Evolutionary conservation across 2,113 vertebrate genomes (phyloP).

Genomic region (Thunnus thynnus): DNA sequence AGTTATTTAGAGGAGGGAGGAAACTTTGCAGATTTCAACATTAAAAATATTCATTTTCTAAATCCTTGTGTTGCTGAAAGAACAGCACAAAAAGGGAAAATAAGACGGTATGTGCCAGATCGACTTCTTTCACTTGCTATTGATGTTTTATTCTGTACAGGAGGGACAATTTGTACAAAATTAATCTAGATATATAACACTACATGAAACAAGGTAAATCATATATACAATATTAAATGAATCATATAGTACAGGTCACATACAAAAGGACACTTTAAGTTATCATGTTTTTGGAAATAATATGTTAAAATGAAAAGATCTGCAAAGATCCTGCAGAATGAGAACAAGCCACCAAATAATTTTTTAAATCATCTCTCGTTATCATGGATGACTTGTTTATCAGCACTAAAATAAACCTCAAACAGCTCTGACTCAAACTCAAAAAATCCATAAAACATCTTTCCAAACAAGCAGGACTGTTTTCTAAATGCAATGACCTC

Average conservation of each 20-base stretch:
- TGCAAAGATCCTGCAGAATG: slow-evolving; percentile 82
- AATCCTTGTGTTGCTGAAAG: slow-evolving; percentile 58
- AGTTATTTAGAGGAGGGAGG: slow-evolving; percentile 71
- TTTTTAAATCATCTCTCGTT: slow-evolving; percentile 66
- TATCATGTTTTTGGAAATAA: slow-evolving; percentile 87
- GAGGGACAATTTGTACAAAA: slow-evolving; percentile 99
- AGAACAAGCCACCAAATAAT: slow-evolving; percentile 89
- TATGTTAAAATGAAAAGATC: slow-evolving; percentile 82
- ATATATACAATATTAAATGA: slow-evolving; percentile 99
- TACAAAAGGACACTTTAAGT: slow-evolving; percentile 97
- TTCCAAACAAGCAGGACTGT: slow-evolving; percentile 75
- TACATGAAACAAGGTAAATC: slow-evolving; percentile 98
- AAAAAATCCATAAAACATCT: slow-evolving; percentile 75
- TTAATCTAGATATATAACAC: slow-evolving; percentile 99
- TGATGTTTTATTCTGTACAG: slow-evolving; percentile 94
- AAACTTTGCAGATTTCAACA: slow-evolving; percentile 73
- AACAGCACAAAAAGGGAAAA: slow-evolving; percentile 63
- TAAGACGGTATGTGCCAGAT: slow-evolving; percentile 78
- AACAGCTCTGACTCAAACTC: slow-evolving; percentile 60
- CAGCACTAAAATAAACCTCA: slow-evolving; percentile 86
- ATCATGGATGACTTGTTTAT: slow-evolving; percentile 82
- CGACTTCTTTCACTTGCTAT: slow-evolving; percentile 80
- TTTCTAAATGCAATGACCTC: slow-evolving; percentile 69
- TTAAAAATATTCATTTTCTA: slow-evolving; percentile 78
- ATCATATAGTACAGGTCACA: slow-evolving; percentile 94